Conservation (phyloP, 1,140 invertebrate genomes). For the Streblospio benedicti region DNA sequence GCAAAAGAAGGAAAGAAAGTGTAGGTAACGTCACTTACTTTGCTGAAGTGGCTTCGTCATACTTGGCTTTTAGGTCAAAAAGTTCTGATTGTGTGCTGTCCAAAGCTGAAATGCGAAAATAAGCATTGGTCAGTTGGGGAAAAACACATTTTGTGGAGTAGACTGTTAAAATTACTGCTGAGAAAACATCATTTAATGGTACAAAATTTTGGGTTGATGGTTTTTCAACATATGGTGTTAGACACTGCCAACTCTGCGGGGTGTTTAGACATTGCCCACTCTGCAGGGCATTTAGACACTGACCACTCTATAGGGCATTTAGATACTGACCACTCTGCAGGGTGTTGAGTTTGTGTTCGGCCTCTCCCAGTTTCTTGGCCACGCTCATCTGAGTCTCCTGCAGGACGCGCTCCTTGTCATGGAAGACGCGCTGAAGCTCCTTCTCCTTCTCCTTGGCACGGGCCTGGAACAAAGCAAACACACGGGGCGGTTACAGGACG, state of each 20-base stretch:
- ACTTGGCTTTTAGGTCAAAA: slow-evolving; percentile 49
- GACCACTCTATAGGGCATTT: slow-evolving; percentile 41
- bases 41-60: slow-evolving; percentile 48
- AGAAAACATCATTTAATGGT: too few species aligned
- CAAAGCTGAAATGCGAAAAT: slow-evolving; percentile 32
- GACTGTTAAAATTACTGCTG: too few species aligned
- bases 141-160: too few species aligned
- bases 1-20: too few species aligned
- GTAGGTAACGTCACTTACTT: slow-evolving; percentile 48
- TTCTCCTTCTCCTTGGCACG: slow-evolving; percentile 47
- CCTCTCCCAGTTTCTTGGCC: slow-evolving; percentile 46
- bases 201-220: too few species aligned
- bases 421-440: slow-evolving; percentile 43
- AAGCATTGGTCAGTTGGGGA: too few species aligned
- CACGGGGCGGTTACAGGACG: neutral
- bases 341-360: slow-evolving; percentile 44
- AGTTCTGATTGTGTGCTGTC: slow-evolving; percentile 48
- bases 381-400: slow-evolving; percentile 43
- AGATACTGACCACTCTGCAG: slow-evolving; percentile 41
- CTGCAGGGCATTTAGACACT: too few species aligned
- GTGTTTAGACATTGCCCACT: too few species aligned
- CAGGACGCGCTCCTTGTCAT: slow-evolving; percentile 46
- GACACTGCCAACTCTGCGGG: too few species aligned
- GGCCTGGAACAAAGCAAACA: slow-evolving; percentile 27
- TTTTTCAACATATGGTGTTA: too few species aligned